Evolutionary conservation across 1,140 invertebrate species (phyloP).

Genomic region (Drosophila burlai): DNA sequence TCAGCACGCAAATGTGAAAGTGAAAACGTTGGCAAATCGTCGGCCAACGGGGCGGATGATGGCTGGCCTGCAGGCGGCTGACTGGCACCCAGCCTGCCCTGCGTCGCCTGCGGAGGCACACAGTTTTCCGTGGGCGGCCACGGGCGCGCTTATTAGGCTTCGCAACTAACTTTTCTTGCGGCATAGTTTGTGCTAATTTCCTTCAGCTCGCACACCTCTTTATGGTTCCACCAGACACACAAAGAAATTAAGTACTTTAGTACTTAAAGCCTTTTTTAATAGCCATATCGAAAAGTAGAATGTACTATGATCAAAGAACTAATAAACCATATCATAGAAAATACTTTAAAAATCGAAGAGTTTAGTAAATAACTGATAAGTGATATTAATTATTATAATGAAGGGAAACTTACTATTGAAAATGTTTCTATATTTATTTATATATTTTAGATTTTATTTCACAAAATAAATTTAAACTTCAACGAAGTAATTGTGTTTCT

Average conservation of each 20-base stretch:
- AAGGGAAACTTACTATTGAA: background rate
- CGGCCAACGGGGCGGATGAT: conserved; percentile 56
- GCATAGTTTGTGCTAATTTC: conserved; percentile 55
- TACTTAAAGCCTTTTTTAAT: background rate
- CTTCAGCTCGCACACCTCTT: conserved; percentile 11
- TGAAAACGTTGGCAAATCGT: conserved; percentile 67
- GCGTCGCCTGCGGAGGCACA: background rate
- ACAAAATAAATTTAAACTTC: too few relatives aligned
- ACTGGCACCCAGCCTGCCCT: background rate
- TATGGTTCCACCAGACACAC: background rate
- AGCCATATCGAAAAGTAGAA: too few relatives aligned
- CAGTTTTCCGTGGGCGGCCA: conserved; percentile 18
- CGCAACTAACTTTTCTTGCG: conserved; percentile 50
- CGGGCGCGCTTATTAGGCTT: conserved; percentile 52
- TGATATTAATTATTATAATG: too few relatives aligned
- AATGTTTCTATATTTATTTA: background rate
- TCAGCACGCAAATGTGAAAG: conserved; percentile 57
- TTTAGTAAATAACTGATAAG: background rate
- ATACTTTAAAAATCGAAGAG: background rate
- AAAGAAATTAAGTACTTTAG: background rate
- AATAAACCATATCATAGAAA: background rate
- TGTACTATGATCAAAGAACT: background rate
- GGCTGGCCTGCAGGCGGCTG: background rate
- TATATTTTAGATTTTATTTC: background rate
- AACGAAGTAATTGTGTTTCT: background rate